These are phyloP conservation scores for Takifugu rubripes DNA, from an alignment of 2,797 vertebrate species.

Conservation along the genomic window DNA sequence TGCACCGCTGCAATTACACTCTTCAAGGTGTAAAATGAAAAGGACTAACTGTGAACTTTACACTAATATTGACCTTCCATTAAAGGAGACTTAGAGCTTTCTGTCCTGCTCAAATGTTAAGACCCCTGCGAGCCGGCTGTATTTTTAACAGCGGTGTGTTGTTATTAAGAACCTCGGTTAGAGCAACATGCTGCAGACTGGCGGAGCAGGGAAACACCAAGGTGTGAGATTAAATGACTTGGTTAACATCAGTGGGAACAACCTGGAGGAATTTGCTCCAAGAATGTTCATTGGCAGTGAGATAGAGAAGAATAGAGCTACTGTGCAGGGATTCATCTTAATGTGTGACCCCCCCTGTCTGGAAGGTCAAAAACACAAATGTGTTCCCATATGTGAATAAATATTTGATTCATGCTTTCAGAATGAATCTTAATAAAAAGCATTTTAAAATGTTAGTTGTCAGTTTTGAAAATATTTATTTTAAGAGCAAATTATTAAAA, in stretches of 20 bases:
- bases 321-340: constrained; percentile 33
- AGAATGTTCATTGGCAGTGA: constrained; percentile 54
- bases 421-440: no score
- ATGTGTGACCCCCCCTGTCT: constrained; percentile 7
- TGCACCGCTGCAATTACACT: constrained; percentile 34
- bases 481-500: no score
- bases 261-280: constrained; percentile 56
- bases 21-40: constrained; percentile 56
- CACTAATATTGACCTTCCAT: constrained; percentile 76
- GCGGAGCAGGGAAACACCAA: constrained; percentile 55
- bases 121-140: constrained; percentile 39
- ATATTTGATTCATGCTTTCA: no score
- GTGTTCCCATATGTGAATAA: no score
- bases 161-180: constrained; percentile 73
- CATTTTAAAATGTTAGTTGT: no score
- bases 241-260: constrained; percentile 59
- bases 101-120: constrained; percentile 52
- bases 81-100: constrained; percentile 65
- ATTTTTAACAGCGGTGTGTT: constrained; percentile 51
- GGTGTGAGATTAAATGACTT: constrained; percentile 48
- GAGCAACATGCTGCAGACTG: constrained; percentile 60
- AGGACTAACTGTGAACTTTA: constrained; percentile 45
- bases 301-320: constrained; percentile 54
- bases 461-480: no score
- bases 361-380: background rate